These are phyloP conservation scores for Hylaea fasciaria DNA, from an alignment of 2,888 invertebrate species.

Conservation along the genomic window DNA sequence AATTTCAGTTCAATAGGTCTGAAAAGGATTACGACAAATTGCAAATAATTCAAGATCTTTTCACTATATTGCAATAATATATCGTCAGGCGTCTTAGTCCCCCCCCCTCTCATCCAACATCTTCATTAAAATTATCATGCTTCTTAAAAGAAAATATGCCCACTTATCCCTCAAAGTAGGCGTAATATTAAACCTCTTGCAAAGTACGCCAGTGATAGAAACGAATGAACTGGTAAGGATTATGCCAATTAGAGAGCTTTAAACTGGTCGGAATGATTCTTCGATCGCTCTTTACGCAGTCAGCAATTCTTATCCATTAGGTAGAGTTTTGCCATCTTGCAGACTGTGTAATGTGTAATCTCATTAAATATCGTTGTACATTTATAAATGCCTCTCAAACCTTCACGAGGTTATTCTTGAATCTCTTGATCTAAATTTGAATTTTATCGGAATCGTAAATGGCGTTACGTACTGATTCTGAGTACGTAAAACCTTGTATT, in stretches of 20 bases:
- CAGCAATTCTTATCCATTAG: conserved; percentile 49
- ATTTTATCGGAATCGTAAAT: background rate
- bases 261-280: conserved; percentile 60
- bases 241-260: conserved; percentile 78
- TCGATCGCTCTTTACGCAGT: conserved; percentile 53
- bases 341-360: conserved; percentile 11
- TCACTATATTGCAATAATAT: too few relatives aligned
- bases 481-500: too few relatives aligned
- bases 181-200: conserved; percentile 48
- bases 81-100: too few relatives aligned
- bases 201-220: conserved; percentile 51
- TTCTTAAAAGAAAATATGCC: conserved; percentile 10
- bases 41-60: too few relatives aligned
- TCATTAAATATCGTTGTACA: background rate
- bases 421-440: too few relatives aligned
- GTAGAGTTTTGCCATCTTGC: background rate
- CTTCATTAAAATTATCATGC: background rate
- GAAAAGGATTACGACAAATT: too few relatives aligned
- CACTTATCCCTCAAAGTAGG: conserved; percentile 30
- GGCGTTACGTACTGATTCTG: too few relatives aligned
- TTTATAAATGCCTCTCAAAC: background rate
- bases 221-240: conserved; percentile 59
- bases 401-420: too few relatives aligned
- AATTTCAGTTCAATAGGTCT: too few relatives aligned
- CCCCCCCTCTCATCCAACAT: too few relatives aligned